phyloP scores from a whole-genome alignment of 2,113 vertebrate species.

The Elephas maximus region DNA sequence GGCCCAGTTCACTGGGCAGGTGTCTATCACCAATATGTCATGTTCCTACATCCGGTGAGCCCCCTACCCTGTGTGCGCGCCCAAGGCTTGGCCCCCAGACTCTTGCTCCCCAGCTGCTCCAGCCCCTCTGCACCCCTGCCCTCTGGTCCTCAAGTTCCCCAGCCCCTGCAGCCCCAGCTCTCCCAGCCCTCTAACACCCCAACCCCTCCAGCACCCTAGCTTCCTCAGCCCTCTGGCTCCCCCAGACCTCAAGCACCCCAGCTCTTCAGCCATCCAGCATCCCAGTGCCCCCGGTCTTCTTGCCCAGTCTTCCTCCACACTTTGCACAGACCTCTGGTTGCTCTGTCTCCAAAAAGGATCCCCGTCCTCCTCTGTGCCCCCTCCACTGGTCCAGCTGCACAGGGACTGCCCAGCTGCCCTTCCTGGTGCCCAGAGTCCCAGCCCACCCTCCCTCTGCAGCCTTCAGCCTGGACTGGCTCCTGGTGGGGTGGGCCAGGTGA shows the following conservation, averaged over 20 bases:
- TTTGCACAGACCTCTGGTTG: neutral
- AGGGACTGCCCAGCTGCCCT: neutral
- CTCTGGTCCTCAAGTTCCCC: neutral
- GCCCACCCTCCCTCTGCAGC: neutral
- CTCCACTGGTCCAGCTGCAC: fast-evolving
- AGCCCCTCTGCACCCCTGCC: neutral
- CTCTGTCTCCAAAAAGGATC: neutral
- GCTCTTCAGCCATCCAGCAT: neutral
- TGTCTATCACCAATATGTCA: neutral
- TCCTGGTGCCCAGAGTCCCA: neutral
- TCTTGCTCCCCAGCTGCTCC: neutral
- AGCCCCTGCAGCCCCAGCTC: neutral
- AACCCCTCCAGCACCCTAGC: neutral
- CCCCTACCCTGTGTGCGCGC: too few relatives aligned
- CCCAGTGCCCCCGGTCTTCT: neutral
- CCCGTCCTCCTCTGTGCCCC: neutral
- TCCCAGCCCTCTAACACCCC: neutral
- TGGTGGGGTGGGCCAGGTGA: neutral
- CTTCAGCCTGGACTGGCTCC: neutral
- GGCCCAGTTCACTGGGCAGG: neutral
- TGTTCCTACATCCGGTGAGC: neutral
- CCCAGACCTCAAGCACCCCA: neutral
- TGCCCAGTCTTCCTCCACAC: neutral
- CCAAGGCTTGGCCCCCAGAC: neutral
- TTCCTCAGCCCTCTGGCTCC: neutral